Evolutionary conservation across 2,888 invertebrate species (phyloP), one percentile per base, ranked within the genome.

Genomic region (Pardosa pseudoannulata): DNA sequence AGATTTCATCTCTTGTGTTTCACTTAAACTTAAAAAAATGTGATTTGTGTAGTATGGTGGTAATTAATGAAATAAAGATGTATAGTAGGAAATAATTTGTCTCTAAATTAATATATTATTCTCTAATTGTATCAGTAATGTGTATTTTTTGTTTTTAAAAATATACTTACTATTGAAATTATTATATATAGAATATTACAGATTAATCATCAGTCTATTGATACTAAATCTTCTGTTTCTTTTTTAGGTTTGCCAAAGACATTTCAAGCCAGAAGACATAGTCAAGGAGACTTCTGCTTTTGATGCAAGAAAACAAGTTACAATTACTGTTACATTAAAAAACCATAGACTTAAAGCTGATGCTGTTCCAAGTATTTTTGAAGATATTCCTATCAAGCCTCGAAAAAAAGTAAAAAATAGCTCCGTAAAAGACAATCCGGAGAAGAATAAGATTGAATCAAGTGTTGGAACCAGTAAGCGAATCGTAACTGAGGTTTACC

Each of bases 221-320:
- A n/a, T n/a, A n/a, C 36, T 36, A 5, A 36, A 36, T 36, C 36
- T 36, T 36, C 5, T 36, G 6, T 36, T 36, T 31, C 7, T 65
- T 13, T 79, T 72, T 0, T 23, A 79, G 79, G 46, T 79, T 32
- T 79, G 72, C 23, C 41, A 41, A 5, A 64, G 39, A 1, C 72
- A 79, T 41, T 79, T 79, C 46, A 72, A 65, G n/a, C n/a, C 72
- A n/a, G 72, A 65, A 62, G 71, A 79, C 46, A 72, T 79, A 11
- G 19, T 73, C 16, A 65, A 72, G 46, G 65, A 72, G 46, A 29
- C 65, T 11, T 64, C 64, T 65, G 39, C 16, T 72, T 79, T 65
- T 41, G 41, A 79, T 65, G 31, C 65, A 13, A 65, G 32, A 72
- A 72, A 28, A 64, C 28, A 65, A 41, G 32, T 72, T 62, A 31